Evolutionary conservation across 1,140 invertebrate species (phyloP).

Genomic region (Hyles euphorbiae): DNA sequence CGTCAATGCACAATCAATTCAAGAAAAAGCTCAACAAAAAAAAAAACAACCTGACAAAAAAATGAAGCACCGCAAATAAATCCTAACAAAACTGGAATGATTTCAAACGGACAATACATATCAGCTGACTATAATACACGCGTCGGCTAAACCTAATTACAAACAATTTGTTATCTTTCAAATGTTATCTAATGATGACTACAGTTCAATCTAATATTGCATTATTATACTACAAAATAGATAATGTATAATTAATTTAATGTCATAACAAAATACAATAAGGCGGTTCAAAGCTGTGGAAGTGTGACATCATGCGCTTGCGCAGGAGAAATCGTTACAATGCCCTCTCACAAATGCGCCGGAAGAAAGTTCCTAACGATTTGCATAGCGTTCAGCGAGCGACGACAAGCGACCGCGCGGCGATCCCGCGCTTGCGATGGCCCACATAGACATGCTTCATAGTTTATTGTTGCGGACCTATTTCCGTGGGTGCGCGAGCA

Average conservation of each 20-base stretch:
- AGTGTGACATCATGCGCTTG: slow-evolving; percentile 20
- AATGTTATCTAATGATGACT: no score
- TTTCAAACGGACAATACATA: no score
- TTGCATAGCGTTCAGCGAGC: slow-evolving; percentile 56
- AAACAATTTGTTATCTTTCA: no score
- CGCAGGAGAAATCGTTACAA: slow-evolving; percentile 63
- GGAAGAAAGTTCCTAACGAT: slow-evolving; percentile 69
- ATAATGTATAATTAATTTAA: not conserved
- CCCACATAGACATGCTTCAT: slow-evolving; percentile 64
- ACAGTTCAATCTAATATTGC: no score
- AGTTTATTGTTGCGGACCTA: slow-evolving; percentile 65
- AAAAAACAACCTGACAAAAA: no score
- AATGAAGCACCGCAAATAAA: no score
- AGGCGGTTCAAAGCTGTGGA: slow-evolving; percentile 23
- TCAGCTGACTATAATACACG: no score
- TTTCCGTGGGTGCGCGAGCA: slow-evolving; percentile 65
- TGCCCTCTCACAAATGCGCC: slow-evolving; percentile 43
- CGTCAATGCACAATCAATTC: not conserved
- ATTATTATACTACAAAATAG: no score
- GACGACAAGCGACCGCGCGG: slow-evolving; percentile 27
- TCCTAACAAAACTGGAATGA: no score
- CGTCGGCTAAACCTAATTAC: no score
- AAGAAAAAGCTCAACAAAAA: no score
- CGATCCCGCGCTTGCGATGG: slow-evolving; percentile 40
- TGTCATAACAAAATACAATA: slow-evolving; percentile 11